Evolutionary conservation across 2,797 vertebrate genomes (phyloP).

Genomic region (Neomorphus geoffroyi): DNA sequence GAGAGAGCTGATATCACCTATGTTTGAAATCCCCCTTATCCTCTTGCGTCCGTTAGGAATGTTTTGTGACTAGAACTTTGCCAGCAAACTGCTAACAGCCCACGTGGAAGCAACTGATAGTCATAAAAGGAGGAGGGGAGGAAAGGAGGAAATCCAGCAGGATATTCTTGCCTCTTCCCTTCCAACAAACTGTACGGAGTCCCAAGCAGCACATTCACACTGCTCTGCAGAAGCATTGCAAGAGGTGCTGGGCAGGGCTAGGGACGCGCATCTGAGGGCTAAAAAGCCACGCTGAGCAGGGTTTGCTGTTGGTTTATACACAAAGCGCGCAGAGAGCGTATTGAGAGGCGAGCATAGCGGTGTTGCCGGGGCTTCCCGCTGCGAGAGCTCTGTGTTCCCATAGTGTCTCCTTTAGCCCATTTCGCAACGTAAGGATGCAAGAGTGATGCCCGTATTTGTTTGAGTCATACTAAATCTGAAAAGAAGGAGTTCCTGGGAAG

Average conservation of each 20-base stretch:
- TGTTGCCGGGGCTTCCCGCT: neutral
- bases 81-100: neutral
- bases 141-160: no score
- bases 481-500: fast-evolving
- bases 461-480: fast-evolving
- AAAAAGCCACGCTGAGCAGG: fast-evolving
- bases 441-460: fast-evolving
- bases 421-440: fast-evolving
- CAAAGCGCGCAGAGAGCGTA: fast-evolving
- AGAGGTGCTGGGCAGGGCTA: neutral
- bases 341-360: neutral
- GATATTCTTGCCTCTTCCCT: neutral
- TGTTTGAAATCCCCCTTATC: neutral
- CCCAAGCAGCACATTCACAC: fast-evolving
- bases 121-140: neutral
- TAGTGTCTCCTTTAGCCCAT: fast-evolving
- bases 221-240: neutral
- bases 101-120: neutral
- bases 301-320: fast-evolving
- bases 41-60: neutral
- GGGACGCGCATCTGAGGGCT: fast-evolving
- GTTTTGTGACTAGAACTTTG: neutral
- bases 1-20: neutral
- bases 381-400: neutral
- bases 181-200: fast-evolving